Evolutionary conservation across 2,113 vertebrate species (phyloP).

Genomic region (Gorsachius goisagi): DNA sequence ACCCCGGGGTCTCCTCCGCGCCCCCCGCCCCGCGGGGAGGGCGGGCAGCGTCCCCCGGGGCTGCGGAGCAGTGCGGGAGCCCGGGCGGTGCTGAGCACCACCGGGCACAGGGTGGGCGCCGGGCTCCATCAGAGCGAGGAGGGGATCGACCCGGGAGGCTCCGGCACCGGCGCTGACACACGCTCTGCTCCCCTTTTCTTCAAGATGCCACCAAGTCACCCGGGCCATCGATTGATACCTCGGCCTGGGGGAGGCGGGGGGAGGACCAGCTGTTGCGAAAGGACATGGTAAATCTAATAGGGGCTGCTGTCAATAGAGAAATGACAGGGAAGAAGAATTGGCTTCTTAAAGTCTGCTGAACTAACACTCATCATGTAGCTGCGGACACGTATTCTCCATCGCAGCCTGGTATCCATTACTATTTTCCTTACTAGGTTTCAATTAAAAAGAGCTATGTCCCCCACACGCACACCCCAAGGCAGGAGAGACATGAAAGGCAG

Average conservation of each 20-base stretch:
- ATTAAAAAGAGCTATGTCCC: conserved; percentile 45
- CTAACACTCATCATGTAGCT: conserved; percentile 70
- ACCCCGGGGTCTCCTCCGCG: not conserved
- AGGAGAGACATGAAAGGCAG: not conserved
- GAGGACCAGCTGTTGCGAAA: conserved; percentile 48
- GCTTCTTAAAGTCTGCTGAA: conserved; percentile 72
- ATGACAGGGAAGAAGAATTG: conserved; percentile 73
- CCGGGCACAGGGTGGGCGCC: not conserved
- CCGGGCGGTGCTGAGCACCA: not conserved
- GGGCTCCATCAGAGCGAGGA: not conserved
- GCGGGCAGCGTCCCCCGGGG: not conserved
- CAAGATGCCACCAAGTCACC: conserved; percentile 46
- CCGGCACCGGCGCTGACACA: not conserved
- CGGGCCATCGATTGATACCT: conserved; percentile 51
- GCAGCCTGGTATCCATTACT: conserved; percentile 74
- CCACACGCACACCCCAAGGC: not conserved
- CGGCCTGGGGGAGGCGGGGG: not conserved
- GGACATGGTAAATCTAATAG: conserved; percentile 62
- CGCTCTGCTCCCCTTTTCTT: not conserved
- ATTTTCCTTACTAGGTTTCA: conserved; percentile 73
- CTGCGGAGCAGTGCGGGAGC: not conserved
- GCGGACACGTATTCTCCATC: conserved; percentile 74
- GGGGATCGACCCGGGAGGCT: not conserved
- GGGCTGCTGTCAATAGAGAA: conserved; percentile 60
- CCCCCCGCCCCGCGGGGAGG: not conserved